Conservation (phyloP, 2,888 invertebrate genomes). For the Nudaria mundana region DNA sequence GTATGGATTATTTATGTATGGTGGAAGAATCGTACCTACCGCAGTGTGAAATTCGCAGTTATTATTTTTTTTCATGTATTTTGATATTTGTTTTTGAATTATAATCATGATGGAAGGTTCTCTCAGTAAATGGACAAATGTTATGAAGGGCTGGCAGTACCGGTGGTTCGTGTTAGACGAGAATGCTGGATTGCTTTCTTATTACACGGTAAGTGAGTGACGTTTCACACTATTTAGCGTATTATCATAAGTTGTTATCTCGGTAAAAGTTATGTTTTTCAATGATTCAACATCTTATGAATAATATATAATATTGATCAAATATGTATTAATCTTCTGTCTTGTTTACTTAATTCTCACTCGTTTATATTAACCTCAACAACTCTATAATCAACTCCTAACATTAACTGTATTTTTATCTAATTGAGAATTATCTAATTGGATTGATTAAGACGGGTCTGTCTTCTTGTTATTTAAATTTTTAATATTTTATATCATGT, state of each 20-base stretch:
- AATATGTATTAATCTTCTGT: too few relatives aligned
- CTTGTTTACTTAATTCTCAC: too few relatives aligned
- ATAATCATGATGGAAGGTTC: constrained; percentile 92
- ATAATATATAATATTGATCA: background rate
- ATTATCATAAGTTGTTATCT: constrained; percentile 18
- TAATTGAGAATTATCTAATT: too few relatives aligned
- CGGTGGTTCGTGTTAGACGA: constrained; percentile 99
- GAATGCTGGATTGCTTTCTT: constrained; percentile 96
- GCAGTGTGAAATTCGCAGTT: constrained; percentile 66
- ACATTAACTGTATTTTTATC: too few relatives aligned
- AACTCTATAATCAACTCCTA: too few relatives aligned
- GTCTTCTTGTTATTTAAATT: too few relatives aligned
- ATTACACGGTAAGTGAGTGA: constrained; percentile 96
- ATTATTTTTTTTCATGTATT: constrained; percentile 64
- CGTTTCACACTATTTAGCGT: constrained; percentile 45
- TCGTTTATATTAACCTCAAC: too few relatives aligned
- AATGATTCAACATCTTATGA: background rate
- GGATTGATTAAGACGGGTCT: too few relatives aligned
- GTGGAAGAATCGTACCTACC: constrained; percentile 51
- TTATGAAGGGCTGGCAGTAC: constrained; percentile 99
- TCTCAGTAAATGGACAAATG: constrained; percentile 98
- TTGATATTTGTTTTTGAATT: constrained; percentile 55
- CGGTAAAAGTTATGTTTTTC: constrained; percentile 13
- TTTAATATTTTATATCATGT: too few relatives aligned
- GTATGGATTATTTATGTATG: constrained; percentile 72